phyloP scores from a whole-genome alignment of 2,797 vertebrate genomes.

The Acanthurus tractus region DNA sequence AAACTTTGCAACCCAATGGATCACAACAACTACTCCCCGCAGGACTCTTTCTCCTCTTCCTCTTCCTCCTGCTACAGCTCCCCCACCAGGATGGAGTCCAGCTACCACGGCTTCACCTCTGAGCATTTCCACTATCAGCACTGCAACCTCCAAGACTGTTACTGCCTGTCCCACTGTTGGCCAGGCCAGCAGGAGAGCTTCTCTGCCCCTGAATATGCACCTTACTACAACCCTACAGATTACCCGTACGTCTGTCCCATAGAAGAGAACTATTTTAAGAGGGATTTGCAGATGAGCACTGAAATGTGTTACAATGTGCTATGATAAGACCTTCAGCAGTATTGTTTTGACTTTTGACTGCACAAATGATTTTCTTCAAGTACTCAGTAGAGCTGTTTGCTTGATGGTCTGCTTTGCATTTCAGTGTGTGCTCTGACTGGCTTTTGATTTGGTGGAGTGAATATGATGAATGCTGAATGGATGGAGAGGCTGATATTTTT shows the following conservation, averaged over 20 bases:
- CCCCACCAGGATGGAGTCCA: conserved; percentile 85
- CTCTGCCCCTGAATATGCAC: conserved; percentile 69
- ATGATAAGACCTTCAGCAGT: conserved; percentile 74
- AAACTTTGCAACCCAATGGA: conserved; percentile 86
- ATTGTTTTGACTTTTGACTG: conserved; percentile 34
- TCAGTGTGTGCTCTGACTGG: conserved; percentile 30
- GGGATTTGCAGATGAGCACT: conserved; percentile 83
- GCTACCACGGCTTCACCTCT: conserved; percentile 71
- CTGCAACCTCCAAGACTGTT: conserved; percentile 74
- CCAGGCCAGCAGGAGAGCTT: conserved; percentile 71
- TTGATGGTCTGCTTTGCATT: conserved; percentile 4
- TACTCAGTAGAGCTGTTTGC: neutral
- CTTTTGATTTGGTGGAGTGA: conserved; percentile 12
- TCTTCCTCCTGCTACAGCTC: conserved; percentile 87
- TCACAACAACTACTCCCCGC: conserved; percentile 87
- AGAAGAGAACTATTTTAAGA: conserved; percentile 85
- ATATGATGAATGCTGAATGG: conserved; percentile 43
- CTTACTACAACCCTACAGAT: conserved; percentile 85
- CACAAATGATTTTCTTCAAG: conserved; percentile 38
- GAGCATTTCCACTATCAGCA: conserved; percentile 84
- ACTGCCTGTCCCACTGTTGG: conserved; percentile 80
- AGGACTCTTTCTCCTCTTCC: conserved; percentile 87
- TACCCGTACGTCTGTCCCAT: conserved; percentile 77
- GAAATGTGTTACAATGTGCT: conserved; percentile 89
- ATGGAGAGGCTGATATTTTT: conserved; percentile 56